phyloP scores from a whole-genome alignment of 2,888 invertebrate genomes.

The Cryptocheilus praepositus region DNA sequence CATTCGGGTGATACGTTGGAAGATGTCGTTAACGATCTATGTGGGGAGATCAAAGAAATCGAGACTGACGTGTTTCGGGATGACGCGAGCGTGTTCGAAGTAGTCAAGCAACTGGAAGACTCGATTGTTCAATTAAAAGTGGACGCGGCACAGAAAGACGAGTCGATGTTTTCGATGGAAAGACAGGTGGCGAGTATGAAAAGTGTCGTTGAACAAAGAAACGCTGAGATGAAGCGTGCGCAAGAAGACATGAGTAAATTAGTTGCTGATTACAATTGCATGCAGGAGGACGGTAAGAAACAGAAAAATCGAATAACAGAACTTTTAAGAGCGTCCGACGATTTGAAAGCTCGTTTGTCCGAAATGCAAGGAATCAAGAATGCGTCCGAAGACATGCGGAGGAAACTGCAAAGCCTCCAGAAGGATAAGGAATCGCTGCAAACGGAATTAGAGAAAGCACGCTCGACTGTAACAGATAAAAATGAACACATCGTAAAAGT shows the following conservation, averaged over 20 bases:
- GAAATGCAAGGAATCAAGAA: slow-evolving; percentile 36
- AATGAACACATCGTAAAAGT: slow-evolving; percentile 40
- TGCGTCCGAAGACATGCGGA: slow-evolving; percentile 30
- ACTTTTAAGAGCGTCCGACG: slow-evolving; percentile 34
- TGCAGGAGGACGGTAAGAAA: slow-evolving; percentile 20
- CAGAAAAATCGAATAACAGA: slow-evolving; percentile 29
- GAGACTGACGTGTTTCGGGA: slow-evolving; percentile 45
- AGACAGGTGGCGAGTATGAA: slow-evolving; percentile 32
- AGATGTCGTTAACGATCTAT: slow-evolving; percentile 39
- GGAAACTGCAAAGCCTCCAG: slow-evolving; percentile 27
- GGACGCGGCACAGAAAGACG: slow-evolving; percentile 31
- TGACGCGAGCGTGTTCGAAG: slow-evolving; percentile 29
- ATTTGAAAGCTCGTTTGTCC: slow-evolving; percentile 11
- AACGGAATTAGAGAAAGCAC: slow-evolving; percentile 38
- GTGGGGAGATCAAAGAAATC: slow-evolving; percentile 44
- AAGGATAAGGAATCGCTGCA: slow-evolving; percentile 36
- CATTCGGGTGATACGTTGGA: slow-evolving; percentile 17
- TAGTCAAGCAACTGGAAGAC: slow-evolving; percentile 49
- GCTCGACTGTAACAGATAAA: slow-evolving; percentile 29
- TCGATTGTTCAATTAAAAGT: slow-evolving; percentile 32
- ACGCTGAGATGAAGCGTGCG: slow-evolving; percentile 2
- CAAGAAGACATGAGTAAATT: slow-evolving; percentile 1
- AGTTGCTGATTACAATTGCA: slow-evolving; percentile 24
- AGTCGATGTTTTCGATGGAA: slow-evolving; percentile 26
- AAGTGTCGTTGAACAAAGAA: slow-evolving; percentile 15